These are phyloP conservation scores for Grallaria varia DNA, from an alignment of 2,113 vertebrate species.

Conservation along the genomic window DNA sequence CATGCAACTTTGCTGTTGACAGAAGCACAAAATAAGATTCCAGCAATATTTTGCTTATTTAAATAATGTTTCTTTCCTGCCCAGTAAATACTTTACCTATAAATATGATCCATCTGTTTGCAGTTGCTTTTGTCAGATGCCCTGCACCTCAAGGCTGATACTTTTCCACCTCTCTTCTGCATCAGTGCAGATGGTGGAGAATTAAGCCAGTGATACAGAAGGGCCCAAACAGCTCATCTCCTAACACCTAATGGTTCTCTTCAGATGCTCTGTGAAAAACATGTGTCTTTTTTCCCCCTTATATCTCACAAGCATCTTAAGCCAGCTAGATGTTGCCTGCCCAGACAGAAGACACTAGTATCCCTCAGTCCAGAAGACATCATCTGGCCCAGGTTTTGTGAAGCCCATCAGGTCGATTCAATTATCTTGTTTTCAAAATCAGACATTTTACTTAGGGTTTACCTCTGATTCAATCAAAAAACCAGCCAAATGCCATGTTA, in stretches of 20 bases:
- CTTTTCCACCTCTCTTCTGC: neutral
- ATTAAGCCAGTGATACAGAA: neutral
- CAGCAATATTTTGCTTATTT: neutral
- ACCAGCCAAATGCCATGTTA: neutral
- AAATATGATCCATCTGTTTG: neutral
- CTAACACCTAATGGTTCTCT: no score
- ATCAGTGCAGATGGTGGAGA: neutral
- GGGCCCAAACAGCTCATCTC: neutral
- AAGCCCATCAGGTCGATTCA: neutral
- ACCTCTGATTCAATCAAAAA: neutral
- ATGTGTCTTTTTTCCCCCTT: fast-evolving
- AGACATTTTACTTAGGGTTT: neutral
- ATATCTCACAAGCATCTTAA: neutral
- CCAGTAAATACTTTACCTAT: neutral
- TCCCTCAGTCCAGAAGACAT: neutral
- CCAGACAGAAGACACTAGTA: neutral
- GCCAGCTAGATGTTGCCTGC: neutral
- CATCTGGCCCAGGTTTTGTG: neutral
- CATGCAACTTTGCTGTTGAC: neutral
- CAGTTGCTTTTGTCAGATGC: neutral
- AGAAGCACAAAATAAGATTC: neutral
- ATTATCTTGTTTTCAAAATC: neutral
- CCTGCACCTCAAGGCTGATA: neutral
- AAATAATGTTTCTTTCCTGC: neutral
- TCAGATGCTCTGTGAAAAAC: neutral